These are phyloP conservation scores for Dicerorhinus sumatrensis DNA, from an alignment of 2,113 vertebrate genomes.

Conservation along the genomic window DNA sequence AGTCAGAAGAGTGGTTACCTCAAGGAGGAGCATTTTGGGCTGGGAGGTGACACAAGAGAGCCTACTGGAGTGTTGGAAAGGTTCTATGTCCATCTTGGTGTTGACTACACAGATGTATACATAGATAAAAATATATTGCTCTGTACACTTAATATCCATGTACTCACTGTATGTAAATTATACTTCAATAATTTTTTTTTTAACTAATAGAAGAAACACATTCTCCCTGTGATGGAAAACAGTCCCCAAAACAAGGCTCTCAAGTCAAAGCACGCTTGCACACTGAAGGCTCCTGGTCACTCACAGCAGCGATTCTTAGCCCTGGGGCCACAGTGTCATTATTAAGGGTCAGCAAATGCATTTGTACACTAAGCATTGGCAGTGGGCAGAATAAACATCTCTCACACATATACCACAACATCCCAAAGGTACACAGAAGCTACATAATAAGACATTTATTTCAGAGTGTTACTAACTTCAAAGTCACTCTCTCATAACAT, in stretches of 20 bases:
- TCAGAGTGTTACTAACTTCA: not conserved
- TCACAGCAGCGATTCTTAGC: not conserved
- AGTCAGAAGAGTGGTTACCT: not conserved
- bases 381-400: not conserved
- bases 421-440: not conserved
- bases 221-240: not conserved
- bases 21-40: not conserved
- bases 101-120: not conserved
- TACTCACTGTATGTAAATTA: not conserved
- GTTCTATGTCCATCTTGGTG: not conserved
- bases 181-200: not conserved
- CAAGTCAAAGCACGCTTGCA: not conserved
- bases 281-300: not conserved
- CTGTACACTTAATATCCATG: not conserved
- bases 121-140: not conserved
- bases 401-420: not conserved
- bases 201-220: not conserved
- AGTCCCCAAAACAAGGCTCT: not conserved
- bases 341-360: not conserved
- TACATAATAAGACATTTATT: not conserved
- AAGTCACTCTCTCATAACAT: not conserved
- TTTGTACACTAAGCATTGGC: accelerated
- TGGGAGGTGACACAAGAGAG: not conserved
- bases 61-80: not conserved
- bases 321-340: not conserved